Base-by-base conservation (phyloP, 2,888 invertebrate species). In the Maniola hyperantus region DNA sequence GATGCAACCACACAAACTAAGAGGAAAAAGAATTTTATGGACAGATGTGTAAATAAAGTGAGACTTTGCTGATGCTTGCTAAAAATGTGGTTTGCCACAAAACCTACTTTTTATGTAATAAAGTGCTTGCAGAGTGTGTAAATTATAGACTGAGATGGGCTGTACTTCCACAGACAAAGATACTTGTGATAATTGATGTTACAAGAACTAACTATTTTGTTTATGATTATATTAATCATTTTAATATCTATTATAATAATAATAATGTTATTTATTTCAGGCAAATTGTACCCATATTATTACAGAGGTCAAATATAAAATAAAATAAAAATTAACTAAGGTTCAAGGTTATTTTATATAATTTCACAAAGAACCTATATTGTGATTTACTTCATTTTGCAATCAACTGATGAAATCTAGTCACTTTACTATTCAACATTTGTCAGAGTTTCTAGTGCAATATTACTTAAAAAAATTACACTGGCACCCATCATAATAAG, bases 31-130 rank as follows among this genome's bases (percentile, higher is more conserved):
- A 97, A 96, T 87, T 97, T 97, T 85, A 96, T 97, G 95, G 97
- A 97, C 93, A 93, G 95, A 85, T 96, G 96, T 88, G 95, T 96
- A 77, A 96, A 96, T 90, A 96, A 96, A 94, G 95, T 96, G 87
- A 94, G 96, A 93, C 95, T 95, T 80, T 91, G 91, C 93, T 96
- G 83, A 96, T 94, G 75, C 76, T 78, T 74, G 77, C 77, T 77
- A 73, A 68, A 54, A 73, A 66, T 64, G 75, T 72, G 72, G 73
- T 69, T 68, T 36, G 72, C 75, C 15, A 36, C 36, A 48, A 50
- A 46, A 7, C 11, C 18, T 36, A 53, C 42, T 62, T 53, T n/a
- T 20, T 53, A 18, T 62, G 53, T 42, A 53, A 62, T 26, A 62
- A 77, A 76, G 83, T 80, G 82, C 79, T 80, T 75, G 83, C 85